These are phyloP conservation scores for Sphyrna mokarran DNA, from an alignment of 2,113 vertebrate species.

Conservation along the genomic window DNA sequence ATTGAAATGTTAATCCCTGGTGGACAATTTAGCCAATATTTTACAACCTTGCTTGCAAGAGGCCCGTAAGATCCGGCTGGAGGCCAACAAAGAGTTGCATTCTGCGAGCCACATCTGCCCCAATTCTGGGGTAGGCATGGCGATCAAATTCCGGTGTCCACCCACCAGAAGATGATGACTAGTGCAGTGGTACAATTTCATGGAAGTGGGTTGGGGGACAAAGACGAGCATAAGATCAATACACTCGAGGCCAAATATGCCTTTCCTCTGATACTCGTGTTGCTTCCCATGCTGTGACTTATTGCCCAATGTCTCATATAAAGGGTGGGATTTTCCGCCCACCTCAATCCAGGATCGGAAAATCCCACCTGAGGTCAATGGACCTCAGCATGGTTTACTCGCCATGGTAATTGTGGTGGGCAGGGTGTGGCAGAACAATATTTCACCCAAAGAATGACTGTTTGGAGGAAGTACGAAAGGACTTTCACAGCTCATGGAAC, in stretches of 20 bases:
- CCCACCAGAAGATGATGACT: background rate
- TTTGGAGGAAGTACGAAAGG: background rate
- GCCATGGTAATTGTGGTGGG: no score
- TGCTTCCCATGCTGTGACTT: background rate
- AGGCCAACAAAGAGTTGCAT: no score
- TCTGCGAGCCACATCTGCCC: no score
- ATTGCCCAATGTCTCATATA: background rate
- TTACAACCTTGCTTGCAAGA: no score
- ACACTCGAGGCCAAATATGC: background rate
- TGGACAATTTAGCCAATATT: background rate
- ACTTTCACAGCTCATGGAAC: background rate
- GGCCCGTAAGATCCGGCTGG: no score
- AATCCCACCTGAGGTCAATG: no score
- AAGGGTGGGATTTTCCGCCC: background rate
- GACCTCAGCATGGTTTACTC: no score
- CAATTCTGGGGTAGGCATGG: no score
- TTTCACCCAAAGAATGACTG: background rate
- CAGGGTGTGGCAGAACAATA: no score
- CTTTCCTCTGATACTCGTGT: background rate
- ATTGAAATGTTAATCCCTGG: background rate
- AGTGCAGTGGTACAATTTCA: background rate
- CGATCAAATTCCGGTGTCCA: background rate
- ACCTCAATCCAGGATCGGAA: no score
- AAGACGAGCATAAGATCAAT: background rate
- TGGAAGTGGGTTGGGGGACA: background rate